Percentiles rank a stretch among this genome's conserved stretches.
phyloP scores from a whole-genome alignment of 2,797 vertebrate species.

The Tolypeutes matacus region DNA sequence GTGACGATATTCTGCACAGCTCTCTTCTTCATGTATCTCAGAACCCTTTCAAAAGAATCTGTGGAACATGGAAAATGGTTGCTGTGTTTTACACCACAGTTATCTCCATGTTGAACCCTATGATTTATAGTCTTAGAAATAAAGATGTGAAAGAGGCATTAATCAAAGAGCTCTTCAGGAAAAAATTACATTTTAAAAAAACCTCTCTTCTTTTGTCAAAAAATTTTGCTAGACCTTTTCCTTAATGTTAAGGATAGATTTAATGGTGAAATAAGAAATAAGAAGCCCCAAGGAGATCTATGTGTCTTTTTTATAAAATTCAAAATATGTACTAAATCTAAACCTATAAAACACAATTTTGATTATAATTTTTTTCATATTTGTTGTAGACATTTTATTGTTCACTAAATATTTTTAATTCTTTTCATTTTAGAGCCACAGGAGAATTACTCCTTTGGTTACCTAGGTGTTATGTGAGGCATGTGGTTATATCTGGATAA shows the following conservation, averaged over 20 bases:
- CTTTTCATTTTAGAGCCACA: not conserved
- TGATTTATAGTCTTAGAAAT: conserved; percentile 79
- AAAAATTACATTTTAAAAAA: not conserved
- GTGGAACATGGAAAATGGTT: conserved; percentile 65
- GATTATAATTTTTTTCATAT: not conserved
- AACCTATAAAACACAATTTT: not conserved
- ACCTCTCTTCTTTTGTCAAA: not conserved
- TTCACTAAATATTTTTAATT: not conserved
- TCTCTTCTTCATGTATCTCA: conserved; percentile 76
- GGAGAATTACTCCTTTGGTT: not conserved
- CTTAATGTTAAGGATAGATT: too few species aligned
- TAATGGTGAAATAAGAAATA: not conserved
- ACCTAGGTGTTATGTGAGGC: not conserved
- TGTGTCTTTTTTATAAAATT: not conserved
- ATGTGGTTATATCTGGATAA: not conserved
- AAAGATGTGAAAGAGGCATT: conserved; percentile 78
- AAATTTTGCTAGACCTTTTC: not conserved
- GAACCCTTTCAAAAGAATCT: conserved; percentile 46
- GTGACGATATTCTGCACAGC: conserved; percentile 72
- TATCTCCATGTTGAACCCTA: conserved; percentile 75
- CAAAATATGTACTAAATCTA: not conserved
- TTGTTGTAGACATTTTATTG: not conserved
- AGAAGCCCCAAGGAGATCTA: rapidly evolving
- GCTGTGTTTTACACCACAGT: conserved; percentile 74
- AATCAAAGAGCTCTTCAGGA: not conserved